phyloP scores from a whole-genome alignment of 2,797 vertebrate species.

The Gymnothorax reevesii region DNA sequence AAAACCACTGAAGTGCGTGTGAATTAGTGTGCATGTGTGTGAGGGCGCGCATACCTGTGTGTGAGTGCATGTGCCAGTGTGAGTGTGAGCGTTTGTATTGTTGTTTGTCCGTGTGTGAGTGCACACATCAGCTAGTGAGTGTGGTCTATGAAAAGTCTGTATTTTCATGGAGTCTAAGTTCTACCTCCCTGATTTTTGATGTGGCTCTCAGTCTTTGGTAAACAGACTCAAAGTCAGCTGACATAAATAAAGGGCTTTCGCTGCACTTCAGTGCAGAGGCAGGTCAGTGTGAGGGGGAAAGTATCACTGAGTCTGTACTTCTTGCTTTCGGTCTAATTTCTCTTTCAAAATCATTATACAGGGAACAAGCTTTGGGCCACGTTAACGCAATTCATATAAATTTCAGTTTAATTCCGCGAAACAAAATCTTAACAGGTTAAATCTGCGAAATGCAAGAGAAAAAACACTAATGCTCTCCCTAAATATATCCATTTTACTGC shows the following conservation, averaged over 20 bases:
- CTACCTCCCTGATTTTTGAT: not conserved
- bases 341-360: not conserved
- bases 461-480: not conserved
- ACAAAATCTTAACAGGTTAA: not conserved
- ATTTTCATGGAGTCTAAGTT: not conserved
- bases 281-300: not conserved
- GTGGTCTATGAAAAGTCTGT: too few species aligned
- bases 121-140: too few species aligned
- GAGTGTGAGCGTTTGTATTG: not conserved
- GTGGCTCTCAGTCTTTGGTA: not conserved
- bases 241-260: not conserved
- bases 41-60: not conserved
- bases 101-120: too few species aligned
- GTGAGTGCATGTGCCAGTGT: not conserved
- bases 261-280: not conserved
- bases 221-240: not conserved
- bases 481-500: not conserved
- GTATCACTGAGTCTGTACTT: not conserved
- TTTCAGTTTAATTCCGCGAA: not conserved
- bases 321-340: not conserved
- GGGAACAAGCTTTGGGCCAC: not conserved
- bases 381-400: not conserved
- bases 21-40: not conserved
- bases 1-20: not conserved
- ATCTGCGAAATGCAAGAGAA: not conserved